Evolutionary conservation across 1,140 invertebrate genomes (phyloP).

Genomic region (Theocolax elegans): DNA sequence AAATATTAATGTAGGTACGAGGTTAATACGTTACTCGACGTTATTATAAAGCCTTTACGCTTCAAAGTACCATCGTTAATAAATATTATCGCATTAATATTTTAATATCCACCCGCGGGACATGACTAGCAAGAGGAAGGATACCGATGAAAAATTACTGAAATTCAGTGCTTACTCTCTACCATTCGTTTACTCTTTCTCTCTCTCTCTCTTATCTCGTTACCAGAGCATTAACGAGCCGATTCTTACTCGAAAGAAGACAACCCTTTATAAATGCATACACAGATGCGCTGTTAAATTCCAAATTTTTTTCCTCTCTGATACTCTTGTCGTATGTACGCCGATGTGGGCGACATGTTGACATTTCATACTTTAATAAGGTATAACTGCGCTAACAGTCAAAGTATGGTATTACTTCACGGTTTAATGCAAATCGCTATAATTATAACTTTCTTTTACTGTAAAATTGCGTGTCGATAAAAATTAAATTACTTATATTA

Average conservation of each 20-base stretch:
- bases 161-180: background rate
- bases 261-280: no score
- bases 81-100: slow-evolving; percentile 57
- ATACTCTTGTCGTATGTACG: no score
- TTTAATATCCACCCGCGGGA: slow-evolving; percentile 48
- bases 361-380: slow-evolving; percentile 45
- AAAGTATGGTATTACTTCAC: background rate
- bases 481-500: no score
- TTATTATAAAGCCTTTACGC: slow-evolving; percentile 37
- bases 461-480: no score
- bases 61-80: slow-evolving; percentile 32
- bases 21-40: slow-evolving; percentile 47
- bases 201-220: no score
- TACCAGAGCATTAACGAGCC: no score
- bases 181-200: no score
- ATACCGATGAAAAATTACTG: slow-evolving; percentile 4
- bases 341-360: slow-evolving; percentile 17
- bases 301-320: no score
- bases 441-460: no score
- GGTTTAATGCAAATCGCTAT: slow-evolving; percentile 38
- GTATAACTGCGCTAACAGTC: background rate
- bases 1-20: background rate
- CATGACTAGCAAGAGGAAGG: slow-evolving; percentile 16
- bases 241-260: no score
- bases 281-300: no score